phyloP scores from a whole-genome alignment of 2,888 invertebrate genomes.

The Pardosa pseudoannulata region DNA sequence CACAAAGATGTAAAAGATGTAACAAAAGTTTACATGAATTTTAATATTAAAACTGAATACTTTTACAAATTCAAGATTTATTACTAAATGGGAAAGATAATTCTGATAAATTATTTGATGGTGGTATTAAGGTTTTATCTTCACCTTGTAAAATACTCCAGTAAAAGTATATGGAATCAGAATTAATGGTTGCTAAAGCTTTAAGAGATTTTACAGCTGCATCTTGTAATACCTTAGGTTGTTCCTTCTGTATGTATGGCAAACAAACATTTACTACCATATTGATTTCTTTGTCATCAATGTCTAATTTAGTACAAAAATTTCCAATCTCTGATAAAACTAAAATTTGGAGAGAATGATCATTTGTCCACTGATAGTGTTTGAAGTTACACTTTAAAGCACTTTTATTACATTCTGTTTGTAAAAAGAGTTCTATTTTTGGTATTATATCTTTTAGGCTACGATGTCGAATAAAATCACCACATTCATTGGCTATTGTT shows the following conservation, averaged over 20 bases:
- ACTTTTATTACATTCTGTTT: constrained; percentile 25
- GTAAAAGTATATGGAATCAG: constrained; percentile 60
- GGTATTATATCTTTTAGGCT: constrained; percentile 55
- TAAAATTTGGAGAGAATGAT: constrained; percentile 29
- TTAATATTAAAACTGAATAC: no score
- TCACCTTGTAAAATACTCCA: constrained; percentile 20
- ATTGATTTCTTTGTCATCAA: constrained; percentile 41
- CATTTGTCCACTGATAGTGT: constrained; percentile 50
- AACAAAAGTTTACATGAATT: no score
- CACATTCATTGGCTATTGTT: constrained; percentile 53
- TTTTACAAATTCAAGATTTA: no score
- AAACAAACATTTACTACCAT: constrained; percentile 37
- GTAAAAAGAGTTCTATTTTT: constrained; percentile 44
- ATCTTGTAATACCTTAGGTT: constrained; percentile 43
- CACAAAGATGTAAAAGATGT: no score
- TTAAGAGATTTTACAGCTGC: constrained; percentile 48
- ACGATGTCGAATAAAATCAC: constrained; percentile 60
- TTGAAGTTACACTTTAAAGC: constrained; percentile 25
- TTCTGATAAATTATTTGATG: constrained; percentile 11
- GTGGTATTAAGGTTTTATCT: constrained; percentile 21
- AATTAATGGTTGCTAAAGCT: constrained; percentile 28
- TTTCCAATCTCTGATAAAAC: constrained; percentile 49
- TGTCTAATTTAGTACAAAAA: constrained; percentile 33
- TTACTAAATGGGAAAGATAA: constrained; percentile 32
- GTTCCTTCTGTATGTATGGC: constrained; percentile 39